Evolutionary conservation across 2,113 vertebrate species (phyloP), one percentile per base, ranked within the genome.

Genomic region (Cyanocitta stelleri): DNA sequence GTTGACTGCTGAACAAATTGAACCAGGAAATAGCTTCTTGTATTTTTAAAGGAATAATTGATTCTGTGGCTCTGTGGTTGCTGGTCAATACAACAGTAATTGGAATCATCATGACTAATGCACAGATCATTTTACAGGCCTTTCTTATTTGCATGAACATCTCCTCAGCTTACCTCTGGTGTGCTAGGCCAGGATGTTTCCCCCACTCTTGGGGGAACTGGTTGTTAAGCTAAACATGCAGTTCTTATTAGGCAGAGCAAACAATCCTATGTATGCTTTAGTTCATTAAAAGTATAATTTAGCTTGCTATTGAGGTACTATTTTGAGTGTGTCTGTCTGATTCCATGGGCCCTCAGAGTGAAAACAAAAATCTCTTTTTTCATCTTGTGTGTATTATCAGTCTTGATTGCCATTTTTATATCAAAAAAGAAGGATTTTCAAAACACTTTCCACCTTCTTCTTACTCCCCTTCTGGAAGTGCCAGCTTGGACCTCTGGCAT

Each of bases 31-130:
- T 52, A 75, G 61, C 89, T 64, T 91, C 76, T 87, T 59, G 78
- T 91, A 61, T 93, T 95, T 96, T 92, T 78, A 94, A 85, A 71
- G 73, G 74, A 58, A 16, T 89, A 77, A 96, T 93, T 84, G 78
- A 94, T 95, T 92, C 66, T 67, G 73, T 82, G 77, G 63, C 81
- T 87, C 81, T 72, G 52, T 74, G 51, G 74, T 41, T 93, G 62
- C 74, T 71, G 71, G 63, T 92, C 94, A 92, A 77, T 94, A 85
- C 32, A 71, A 32, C 37, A 35, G 78, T 87, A 94, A 93, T 77
- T 93, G 81, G 59, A 90, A 91, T 71, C 61, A 93, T 64, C 66
- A 49, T 83, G 93, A 97, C 75, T 85, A 94, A 92, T 59, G 77
- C 30, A 3, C 46, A 77, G 39, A 85, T 56, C 33, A 72, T 92